Conservation (phyloP, 2,888 invertebrate species). For the Clostera curtula region DNA sequence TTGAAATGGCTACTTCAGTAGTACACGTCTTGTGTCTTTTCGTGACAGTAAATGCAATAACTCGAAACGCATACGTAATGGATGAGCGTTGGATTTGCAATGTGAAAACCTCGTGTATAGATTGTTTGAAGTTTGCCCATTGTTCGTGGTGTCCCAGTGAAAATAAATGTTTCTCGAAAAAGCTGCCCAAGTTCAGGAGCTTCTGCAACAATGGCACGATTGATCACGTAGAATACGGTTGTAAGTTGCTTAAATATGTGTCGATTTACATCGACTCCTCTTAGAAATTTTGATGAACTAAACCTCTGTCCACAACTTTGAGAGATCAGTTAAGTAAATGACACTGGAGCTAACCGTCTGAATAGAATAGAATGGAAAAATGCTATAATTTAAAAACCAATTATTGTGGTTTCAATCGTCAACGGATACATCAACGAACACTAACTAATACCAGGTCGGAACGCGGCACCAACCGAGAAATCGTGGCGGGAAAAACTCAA, state of each 20-base stretch:
- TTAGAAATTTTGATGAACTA: too few species aligned
- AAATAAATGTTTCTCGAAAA: slow-evolving; percentile 49
- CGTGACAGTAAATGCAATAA: slow-evolving; percentile 18
- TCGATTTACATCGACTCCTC: too few species aligned
- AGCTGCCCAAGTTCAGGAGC: slow-evolving; percentile 22
- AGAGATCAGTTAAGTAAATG: too few species aligned
- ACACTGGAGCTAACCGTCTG: too few species aligned
- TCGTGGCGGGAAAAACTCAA: too few species aligned
- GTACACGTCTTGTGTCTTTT: slow-evolving; percentile 19
- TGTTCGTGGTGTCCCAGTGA: slow-evolving; percentile 57
- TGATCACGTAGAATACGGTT: slow-evolving; percentile 38
- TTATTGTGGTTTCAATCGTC: too few species aligned
- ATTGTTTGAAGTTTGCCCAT: slow-evolving; percentile 49
- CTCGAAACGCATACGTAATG: slow-evolving; percentile 27
- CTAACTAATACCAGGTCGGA: too few species aligned
- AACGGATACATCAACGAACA: too few species aligned
- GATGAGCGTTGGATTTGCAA: slow-evolving; percentile 50
- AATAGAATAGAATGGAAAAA: too few species aligned
- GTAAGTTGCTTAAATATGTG: slow-evolving; percentile 41
- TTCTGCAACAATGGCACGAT: slow-evolving; percentile 43
- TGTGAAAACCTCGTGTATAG: slow-evolving; percentile 50
- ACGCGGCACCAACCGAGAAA: too few species aligned
- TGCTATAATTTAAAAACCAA: too few species aligned
- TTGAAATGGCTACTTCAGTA: slow-evolving; percentile 19
- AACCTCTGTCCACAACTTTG: too few species aligned